Evolutionary conservation across 2,797 vertebrate species (phyloP).

Genomic region (Amblyopsis hoosieri): DNA sequence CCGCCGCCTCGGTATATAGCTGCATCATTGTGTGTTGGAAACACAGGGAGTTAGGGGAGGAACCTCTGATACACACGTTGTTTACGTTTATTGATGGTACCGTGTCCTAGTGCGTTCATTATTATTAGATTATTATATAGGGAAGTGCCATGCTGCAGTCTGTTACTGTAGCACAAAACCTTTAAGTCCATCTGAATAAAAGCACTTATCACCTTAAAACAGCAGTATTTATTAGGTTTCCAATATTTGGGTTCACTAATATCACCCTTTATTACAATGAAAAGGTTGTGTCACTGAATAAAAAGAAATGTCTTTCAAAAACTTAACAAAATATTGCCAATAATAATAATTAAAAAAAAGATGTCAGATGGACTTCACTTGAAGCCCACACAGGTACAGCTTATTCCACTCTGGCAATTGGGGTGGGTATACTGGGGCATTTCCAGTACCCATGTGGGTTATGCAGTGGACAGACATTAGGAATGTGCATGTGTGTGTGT

Average conservation of each 20-base stretch:
- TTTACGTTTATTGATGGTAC: conserved; percentile 53
- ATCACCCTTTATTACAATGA: too few relatives aligned
- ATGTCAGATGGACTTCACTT: too few relatives aligned
- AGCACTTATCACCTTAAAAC: conserved; percentile 34
- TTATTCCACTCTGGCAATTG: too few relatives aligned
- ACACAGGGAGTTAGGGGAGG: conserved; percentile 40
- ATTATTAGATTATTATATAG: conserved; percentile 14
- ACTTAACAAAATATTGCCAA: too few relatives aligned
- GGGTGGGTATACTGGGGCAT: too few relatives aligned
- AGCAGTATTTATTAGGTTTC: too few relatives aligned
- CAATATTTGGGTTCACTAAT: too few relatives aligned
- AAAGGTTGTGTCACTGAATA: too few relatives aligned
- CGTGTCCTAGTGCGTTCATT: conserved; percentile 48
- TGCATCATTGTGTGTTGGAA: conserved; percentile 31
- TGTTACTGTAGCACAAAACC: conserved; percentile 21
- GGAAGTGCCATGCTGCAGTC: conserved; percentile 20
- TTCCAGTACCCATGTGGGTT: conserved; percentile 5
- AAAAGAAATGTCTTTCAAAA: too few relatives aligned
- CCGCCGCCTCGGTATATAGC: neutral
- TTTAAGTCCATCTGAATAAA: too few relatives aligned
- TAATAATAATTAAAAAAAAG: too few relatives aligned
- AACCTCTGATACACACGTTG: conserved; percentile 55
- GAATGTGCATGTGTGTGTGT: neutral
- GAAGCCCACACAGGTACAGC: too few relatives aligned
- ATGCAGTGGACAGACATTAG: neutral